These are phyloP conservation scores for Sphaerophoria taeniata DNA, from an alignment of 2,888 invertebrate species.

Conservation along the genomic window DNA sequence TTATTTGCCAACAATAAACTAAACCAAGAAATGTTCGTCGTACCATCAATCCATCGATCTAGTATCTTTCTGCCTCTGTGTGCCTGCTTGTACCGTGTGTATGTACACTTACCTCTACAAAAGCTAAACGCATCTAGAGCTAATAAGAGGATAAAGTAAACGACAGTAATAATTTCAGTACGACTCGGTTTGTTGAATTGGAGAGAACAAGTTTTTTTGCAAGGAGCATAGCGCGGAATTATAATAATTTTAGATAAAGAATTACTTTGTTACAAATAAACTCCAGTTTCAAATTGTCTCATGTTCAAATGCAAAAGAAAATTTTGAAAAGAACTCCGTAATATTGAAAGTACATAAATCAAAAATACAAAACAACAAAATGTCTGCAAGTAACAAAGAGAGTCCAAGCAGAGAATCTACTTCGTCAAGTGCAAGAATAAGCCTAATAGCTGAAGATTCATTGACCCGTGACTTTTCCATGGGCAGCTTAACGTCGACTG, in stretches of 20 bases:
- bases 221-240: neutral
- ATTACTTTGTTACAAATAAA: neutral
- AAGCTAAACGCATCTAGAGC: constrained; percentile 59
- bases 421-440: constrained; percentile 81
- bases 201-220: constrained; percentile 56
- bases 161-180: constrained; percentile 64
- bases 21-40: constrained; percentile 59
- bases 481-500: constrained; percentile 86
- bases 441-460: constrained; percentile 82
- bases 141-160: constrained; percentile 41
- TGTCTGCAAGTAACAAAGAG: constrained; percentile 79
- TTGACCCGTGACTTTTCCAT: constrained; percentile 88
- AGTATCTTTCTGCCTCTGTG: constrained; percentile 39
- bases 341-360: constrained; percentile 27
- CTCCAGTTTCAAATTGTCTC: constrained; percentile 64
- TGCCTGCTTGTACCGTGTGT: constrained; percentile 38
- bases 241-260: neutral
- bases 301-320: constrained; percentile 43
- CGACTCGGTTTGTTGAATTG: constrained; percentile 70
- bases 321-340: constrained; percentile 44
- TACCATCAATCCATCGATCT: constrained; percentile 47
- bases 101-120: constrained; percentile 17
- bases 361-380: constrained; percentile 7
- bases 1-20: constrained; percentile 68
- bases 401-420: constrained; percentile 82